Evolutionary conservation across 2,113 vertebrate species (phyloP).

Genomic region (Antechinus stuartii): DNA sequence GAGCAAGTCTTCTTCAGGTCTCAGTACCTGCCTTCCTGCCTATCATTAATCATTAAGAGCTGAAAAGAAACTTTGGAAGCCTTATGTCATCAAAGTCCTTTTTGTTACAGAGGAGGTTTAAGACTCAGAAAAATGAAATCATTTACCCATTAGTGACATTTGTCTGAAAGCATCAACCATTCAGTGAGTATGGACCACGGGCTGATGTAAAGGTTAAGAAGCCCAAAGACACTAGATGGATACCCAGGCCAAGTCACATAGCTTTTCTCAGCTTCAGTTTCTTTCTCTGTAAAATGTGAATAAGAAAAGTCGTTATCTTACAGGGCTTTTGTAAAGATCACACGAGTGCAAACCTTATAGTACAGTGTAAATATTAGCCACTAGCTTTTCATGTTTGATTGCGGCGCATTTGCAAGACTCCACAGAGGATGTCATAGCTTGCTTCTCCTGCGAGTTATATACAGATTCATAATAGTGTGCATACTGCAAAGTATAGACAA

Average conservation of each 20-base stretch:
- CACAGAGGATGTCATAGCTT: too few relatives aligned
- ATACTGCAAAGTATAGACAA: too few relatives aligned
- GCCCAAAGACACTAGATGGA: neutral
- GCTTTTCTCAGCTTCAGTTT: neutral
- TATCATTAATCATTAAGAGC: neutral
- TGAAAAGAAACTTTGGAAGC: neutral
- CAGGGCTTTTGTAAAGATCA: neutral
- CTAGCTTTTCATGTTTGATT: neutral
- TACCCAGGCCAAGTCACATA: neutral
- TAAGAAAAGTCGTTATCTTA: neutral
- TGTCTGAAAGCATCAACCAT: neutral
- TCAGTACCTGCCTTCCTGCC: neutral
- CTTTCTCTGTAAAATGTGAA: neutral
- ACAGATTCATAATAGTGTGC: neutral
- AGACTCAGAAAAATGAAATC: neutral
- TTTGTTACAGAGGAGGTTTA: neutral
- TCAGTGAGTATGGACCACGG: neutral
- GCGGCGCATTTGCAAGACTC: neutral
- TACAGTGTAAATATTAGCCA: neutral
- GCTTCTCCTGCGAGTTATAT: neutral
- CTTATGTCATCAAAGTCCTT: neutral
- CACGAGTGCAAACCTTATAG: neutral
- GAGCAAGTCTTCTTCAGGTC: neutral
- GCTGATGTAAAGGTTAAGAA: neutral
- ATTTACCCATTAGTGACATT: neutral